These are phyloP conservation scores for Diuraphis noxia DNA, from an alignment of 1,140 invertebrate species.

Conservation along the genomic window DNA sequence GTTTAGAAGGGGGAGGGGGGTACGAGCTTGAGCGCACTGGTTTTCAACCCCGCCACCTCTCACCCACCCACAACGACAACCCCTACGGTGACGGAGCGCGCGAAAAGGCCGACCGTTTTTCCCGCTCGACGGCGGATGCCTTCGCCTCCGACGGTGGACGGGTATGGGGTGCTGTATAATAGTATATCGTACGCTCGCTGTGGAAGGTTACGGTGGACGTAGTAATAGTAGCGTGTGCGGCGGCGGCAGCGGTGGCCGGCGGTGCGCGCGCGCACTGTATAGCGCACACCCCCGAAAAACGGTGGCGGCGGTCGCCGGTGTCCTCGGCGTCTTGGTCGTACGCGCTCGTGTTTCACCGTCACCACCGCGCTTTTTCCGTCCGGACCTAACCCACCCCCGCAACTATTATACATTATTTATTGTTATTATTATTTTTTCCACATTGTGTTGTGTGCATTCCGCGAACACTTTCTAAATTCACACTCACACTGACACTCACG, in stretches of 20 bases:
- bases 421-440: not conserved
- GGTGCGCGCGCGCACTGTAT: not conserved
- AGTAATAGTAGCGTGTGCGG: not conserved
- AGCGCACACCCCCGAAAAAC: not conserved
- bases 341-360: not conserved
- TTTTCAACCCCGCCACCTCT: not conserved
- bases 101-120: conserved; percentile 28
- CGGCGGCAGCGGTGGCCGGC: not conserved
- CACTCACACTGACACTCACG: not conserved
- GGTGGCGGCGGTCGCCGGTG: not conserved
- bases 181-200: not conserved
- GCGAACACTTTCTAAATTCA: not conserved
- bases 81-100: not conserved
- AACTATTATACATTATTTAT: not conserved
- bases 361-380: not conserved
- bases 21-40: not conserved
- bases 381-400: not conserved
- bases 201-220: conserved; percentile 12
- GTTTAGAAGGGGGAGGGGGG: not conserved
- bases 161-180: not conserved
- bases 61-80: too few relatives aligned
- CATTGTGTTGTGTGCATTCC: not conserved
- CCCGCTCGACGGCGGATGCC: conserved; percentile 7
- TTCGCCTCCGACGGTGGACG: not conserved
- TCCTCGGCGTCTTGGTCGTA: not conserved